A percentile compares a stretch with the other conserved stretches of the same genome.
Conservation (phyloP, 2,797 vertebrate species). For the Neosilurus hyrtlii region DNA sequence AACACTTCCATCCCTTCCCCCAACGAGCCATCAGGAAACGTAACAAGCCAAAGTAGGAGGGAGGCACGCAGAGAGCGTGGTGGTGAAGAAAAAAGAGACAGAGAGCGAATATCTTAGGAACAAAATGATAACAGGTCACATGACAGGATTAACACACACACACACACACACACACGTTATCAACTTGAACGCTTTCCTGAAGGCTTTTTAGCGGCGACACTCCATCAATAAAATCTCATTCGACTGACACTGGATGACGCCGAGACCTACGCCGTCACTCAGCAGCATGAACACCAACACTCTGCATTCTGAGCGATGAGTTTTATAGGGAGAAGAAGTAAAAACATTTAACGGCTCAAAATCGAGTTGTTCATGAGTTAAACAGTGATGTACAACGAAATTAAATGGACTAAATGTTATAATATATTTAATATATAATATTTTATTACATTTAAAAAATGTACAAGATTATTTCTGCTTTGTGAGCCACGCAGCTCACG, state of each 20-base stretch:
- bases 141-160: slow-evolving; percentile 24
- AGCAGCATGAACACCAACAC: no score
- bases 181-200: background rate
- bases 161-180: background rate
- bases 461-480: no score
- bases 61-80: slow-evolving; percentile 20
- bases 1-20: slow-evolving; percentile 66
- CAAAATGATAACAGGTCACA: slow-evolving; percentile 39
- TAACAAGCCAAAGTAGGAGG: slow-evolving; percentile 52
- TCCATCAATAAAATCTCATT: slow-evolving; percentile 19
- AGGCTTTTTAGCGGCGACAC: background rate
- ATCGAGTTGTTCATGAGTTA: no score
- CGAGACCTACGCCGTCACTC: no score
- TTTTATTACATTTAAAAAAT: no score
- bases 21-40: slow-evolving; percentile 58
- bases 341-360: no score
- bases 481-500: no score
- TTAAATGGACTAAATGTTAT: no score
- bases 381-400: no score
- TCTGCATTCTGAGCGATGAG: no score
- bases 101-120: slow-evolving; percentile 15
- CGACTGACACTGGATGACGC: background rate
- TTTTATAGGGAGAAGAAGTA: no score
- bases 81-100: slow-evolving; percentile 29
- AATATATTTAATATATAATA: no score